A percentile compares a stretch with the other conserved stretches of the same genome.
Evolutionary conservation across 2,113 vertebrate genomes (phyloP).

Genomic region (Dipodomys spectabilis): DNA sequence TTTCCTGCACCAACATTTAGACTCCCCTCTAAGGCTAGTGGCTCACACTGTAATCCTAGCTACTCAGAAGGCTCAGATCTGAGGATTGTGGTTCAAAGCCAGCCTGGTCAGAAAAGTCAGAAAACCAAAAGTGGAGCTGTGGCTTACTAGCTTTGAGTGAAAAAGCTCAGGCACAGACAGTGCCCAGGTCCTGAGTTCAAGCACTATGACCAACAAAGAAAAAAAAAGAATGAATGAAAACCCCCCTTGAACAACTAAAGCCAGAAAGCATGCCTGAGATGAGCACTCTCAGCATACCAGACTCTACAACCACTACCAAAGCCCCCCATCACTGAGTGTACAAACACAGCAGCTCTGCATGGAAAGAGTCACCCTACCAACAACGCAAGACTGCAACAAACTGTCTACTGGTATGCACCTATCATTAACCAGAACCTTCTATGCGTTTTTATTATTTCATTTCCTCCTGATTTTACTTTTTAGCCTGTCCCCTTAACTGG

Average conservation of each 20-base stretch:
- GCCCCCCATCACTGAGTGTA: not conserved
- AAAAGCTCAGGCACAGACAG: no score
- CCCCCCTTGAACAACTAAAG: not conserved
- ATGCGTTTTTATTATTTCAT: not conserved
- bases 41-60: no score
- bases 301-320: not conserved
- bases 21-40: not conserved
- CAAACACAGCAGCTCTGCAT: not conserved
- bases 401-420: not conserved
- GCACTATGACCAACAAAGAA: no score
- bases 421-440: not conserved
- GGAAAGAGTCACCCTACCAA: not conserved
- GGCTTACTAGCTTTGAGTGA: no score
- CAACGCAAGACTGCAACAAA: not conserved
- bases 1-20: not conserved
- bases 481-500: not conserved
- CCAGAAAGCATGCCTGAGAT: not conserved
- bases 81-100: no score
- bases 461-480: not conserved
- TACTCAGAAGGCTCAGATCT: no score
- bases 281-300: not conserved
- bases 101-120: no score
- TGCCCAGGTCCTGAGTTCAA: no score
- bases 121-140: no score
- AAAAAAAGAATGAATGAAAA: no score